Evolutionary conservation across 2,797 vertebrate species (phyloP).

Genomic region (Miichthys miiuy): DNA sequence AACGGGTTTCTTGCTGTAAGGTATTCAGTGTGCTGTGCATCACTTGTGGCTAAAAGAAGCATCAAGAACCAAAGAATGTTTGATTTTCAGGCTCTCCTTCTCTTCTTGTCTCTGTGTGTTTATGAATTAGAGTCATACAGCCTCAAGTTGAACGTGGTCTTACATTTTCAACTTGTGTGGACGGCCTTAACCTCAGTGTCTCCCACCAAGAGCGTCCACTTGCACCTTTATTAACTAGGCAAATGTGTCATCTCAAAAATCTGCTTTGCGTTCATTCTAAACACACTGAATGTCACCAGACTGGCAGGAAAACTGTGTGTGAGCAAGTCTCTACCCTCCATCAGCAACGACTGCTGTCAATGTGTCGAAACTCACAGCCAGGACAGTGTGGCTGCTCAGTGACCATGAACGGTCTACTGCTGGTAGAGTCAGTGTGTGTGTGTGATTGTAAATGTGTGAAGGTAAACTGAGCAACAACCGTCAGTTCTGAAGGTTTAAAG

Average conservation of each 20-base stretch:
- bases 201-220: background rate
- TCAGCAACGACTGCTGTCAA: background rate
- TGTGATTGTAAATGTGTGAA: background rate
- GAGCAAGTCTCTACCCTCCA: background rate
- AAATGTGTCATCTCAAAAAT: background rate
- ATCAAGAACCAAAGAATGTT: background rate
- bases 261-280: background rate
- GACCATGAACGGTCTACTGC: background rate
- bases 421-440: background rate
- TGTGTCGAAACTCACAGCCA: conserved; percentile 1
- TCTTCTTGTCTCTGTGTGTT: background rate
- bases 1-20: background rate
- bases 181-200: background rate
- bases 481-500: background rate
- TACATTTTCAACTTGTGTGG: background rate
- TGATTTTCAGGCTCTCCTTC: background rate
- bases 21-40: background rate
- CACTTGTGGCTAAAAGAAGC: background rate
- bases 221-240: background rate
- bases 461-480: background rate
- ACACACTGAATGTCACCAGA: background rate
- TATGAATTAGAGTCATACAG: background rate
- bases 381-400: conserved; percentile 11
- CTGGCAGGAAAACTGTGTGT: background rate
- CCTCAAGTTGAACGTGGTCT: background rate